Evolutionary conservation across 2,888 invertebrate genomes (phyloP).

Genomic region (Chrysina gloriosa): DNA sequence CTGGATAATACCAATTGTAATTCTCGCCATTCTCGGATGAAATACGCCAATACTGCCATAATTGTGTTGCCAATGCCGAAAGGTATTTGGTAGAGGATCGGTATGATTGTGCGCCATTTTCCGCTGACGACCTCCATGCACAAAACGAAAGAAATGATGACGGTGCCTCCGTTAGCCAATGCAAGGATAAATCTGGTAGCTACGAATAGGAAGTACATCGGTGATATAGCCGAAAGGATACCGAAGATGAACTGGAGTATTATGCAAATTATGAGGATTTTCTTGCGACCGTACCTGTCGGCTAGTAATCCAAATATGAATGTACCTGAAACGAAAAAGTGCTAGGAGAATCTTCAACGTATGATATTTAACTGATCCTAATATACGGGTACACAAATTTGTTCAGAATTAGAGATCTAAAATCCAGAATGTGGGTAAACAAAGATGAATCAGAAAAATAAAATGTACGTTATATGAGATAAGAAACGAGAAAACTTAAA

Average conservation of each 20-base stretch:
- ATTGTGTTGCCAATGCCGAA: constrained; percentile 71
- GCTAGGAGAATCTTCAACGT: no score
- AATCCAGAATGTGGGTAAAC: no score
- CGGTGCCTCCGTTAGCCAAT: constrained; percentile 72
- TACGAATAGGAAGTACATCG: constrained; percentile 69
- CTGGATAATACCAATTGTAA: constrained; percentile 69
- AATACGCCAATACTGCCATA: constrained; percentile 71
- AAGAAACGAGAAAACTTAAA: no score
- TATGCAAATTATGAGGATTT: constrained; percentile 69
- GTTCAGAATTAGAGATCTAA: no score
- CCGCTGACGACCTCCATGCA: constrained; percentile 75
- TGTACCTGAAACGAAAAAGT: constrained; percentile 65
- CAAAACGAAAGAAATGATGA: constrained; percentile 75
- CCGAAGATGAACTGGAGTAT: constrained; percentile 69
- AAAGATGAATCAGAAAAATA: no score
- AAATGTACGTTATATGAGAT: no score
- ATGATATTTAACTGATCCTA: no score
- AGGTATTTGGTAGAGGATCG: constrained; percentile 73
- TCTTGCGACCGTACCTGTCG: constrained; percentile 73
- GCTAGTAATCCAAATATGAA: constrained; percentile 71
- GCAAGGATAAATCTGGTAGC: constrained; percentile 69
- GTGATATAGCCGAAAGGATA: constrained; percentile 67
- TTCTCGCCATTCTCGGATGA: constrained; percentile 72
- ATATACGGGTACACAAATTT: no score
- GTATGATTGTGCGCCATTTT: constrained; percentile 71